Conservation (phyloP, 2,113 vertebrate genomes). For the Chaenocephalus aceratus region DNA sequence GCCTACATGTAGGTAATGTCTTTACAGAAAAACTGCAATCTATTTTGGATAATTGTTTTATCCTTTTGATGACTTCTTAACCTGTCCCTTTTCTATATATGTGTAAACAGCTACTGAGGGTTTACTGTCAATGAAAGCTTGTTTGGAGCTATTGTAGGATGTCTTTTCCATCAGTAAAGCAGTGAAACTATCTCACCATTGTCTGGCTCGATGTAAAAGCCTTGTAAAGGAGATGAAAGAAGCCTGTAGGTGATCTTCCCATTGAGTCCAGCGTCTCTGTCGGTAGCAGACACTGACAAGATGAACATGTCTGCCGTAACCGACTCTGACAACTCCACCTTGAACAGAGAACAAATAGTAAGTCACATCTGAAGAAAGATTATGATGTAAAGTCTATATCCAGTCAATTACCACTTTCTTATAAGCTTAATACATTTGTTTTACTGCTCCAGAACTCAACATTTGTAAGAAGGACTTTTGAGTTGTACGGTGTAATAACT, state of each 20-base stretch:
- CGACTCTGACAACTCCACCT: constrained; percentile 88
- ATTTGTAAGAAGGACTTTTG: background rate
- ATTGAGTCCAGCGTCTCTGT: constrained; percentile 84
- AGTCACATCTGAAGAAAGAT: constrained; percentile 1
- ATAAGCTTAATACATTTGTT: background rate
- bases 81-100: background rate
- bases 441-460: background rate
- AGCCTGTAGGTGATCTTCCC: constrained; percentile 89
- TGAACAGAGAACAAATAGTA: constrained; percentile 30
- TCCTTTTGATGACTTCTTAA: constrained; percentile 1
- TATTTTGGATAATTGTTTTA: constrained; percentile 24
- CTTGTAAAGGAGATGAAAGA: constrained; percentile 81
- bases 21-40: constrained; percentile 21
- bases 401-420: background rate
- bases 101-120: background rate
- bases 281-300: constrained; percentile 86
- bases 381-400: background rate
- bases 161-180: background rate
- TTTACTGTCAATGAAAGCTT: background rate
- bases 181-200: constrained; percentile 84
- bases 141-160: background rate
- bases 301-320: constrained; percentile 74
- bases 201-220: constrained; percentile 86
- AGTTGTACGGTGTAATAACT: background rate
- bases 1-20: constrained; percentile 9